These are phyloP conservation scores for Uloborus plumipes DNA, from an alignment of 2,888 invertebrate genomes.

Conservation along the genomic window DNA sequence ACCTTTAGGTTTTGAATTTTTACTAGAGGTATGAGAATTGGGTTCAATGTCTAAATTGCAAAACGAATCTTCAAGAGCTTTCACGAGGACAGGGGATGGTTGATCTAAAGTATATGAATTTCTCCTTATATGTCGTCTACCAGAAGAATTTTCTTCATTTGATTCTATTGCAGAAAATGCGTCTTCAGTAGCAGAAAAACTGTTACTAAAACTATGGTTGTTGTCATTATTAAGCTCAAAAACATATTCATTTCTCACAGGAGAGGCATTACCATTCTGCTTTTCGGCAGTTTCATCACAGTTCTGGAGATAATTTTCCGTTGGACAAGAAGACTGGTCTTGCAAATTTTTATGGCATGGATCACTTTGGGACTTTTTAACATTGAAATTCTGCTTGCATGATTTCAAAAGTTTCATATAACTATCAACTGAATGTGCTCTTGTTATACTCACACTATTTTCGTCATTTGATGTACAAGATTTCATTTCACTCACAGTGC, in stretches of 20 bases:
- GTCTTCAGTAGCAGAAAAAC: neutral
- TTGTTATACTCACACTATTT: neutral
- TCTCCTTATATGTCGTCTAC: slow-evolving; percentile 75
- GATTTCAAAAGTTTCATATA: slow-evolving; percentile 37
- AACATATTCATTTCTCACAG: too few relatives aligned
- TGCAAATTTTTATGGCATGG: slow-evolving; percentile 1
- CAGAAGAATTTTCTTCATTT: neutral
- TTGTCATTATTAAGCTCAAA: too few relatives aligned
- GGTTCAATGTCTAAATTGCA: slow-evolving; percentile 20
- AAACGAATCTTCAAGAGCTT: slow-evolving; percentile 41
- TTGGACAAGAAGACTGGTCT: too few relatives aligned
- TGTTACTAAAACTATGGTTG: too few relatives aligned
- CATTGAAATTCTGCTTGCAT: slow-evolving; percentile 1
- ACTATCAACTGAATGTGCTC: slow-evolving; percentile 53
- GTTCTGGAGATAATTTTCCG: too few relatives aligned
- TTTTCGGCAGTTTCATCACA: too few relatives aligned
- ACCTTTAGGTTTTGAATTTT: slow-evolving; percentile 1
- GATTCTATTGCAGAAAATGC: neutral
- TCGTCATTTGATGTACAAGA: neutral
- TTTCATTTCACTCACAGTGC: neutral
- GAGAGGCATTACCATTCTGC: too few relatives aligned
- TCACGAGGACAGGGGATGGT: slow-evolving; percentile 80
- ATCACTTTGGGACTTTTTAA: slow-evolving; percentile 46
- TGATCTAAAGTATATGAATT: slow-evolving; percentile 84
- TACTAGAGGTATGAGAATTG: slow-evolving; percentile 26